Percentiles rank a stretch among this genome's conserved stretches.
These are phyloP conservation scores for Danionella dracula DNA, from an alignment of 2,797 vertebrate genomes.

Conservation along the genomic window DNA sequence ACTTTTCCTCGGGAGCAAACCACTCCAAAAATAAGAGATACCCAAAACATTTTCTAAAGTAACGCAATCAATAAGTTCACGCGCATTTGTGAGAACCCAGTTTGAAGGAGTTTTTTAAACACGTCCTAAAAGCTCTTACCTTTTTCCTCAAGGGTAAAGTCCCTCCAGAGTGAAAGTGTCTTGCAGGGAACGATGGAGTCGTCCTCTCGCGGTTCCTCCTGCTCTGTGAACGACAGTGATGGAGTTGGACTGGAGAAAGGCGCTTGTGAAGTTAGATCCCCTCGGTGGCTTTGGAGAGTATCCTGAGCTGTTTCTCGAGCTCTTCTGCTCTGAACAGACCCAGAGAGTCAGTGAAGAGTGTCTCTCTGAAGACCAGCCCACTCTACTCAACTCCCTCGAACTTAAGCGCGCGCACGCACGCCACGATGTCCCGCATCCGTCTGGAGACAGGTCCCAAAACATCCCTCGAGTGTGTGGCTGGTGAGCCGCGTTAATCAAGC, in stretches of 20 bases:
- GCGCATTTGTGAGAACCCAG: no score
- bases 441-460: background rate
- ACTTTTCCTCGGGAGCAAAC: conserved; percentile 14
- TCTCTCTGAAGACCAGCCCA: conserved; percentile 67
- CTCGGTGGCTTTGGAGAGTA: conserved; percentile 53
- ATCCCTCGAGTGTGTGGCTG: no score
- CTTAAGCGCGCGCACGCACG: background rate
- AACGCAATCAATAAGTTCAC: no score
- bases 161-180: background rate
- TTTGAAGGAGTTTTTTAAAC: background rate
- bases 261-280: conserved; percentile 52
- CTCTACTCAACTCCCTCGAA: conserved; percentile 42
- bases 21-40: background rate
- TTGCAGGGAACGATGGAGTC: background rate
- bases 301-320: conserved; percentile 65
- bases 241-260: background rate
- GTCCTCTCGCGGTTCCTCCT: conserved; percentile 5
- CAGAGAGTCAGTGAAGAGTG: conserved; percentile 63
- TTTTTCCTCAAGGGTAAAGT: conserved; percentile 1
- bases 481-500: no score
- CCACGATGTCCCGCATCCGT: conserved; percentile 7
- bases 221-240: background rate
- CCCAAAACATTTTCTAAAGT: no score
- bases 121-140: conserved; percentile 14
- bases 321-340: conserved; percentile 67